Evolutionary conservation across 1,140 invertebrate species (phyloP).

Genomic region (Octopus bimaculoides): DNA sequence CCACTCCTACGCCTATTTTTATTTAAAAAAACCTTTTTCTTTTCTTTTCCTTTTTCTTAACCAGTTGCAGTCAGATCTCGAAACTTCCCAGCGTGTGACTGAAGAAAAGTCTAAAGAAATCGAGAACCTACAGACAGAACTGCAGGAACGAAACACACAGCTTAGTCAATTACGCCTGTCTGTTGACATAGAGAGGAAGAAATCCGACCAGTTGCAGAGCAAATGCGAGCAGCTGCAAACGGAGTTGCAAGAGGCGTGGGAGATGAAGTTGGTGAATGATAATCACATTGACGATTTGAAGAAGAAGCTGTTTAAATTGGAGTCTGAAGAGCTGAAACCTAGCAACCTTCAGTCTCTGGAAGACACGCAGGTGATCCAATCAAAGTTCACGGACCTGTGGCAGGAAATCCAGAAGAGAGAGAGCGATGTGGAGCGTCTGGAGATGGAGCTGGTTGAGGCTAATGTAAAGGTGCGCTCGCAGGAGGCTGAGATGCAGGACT

Average conservation of each 20-base stretch:
- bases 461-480: background rate
- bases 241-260: slow-evolving; percentile 11
- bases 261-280: slow-evolving; percentile 3
- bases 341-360: background rate
- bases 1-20: too few relatives aligned
- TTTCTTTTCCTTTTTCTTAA: too few relatives aligned
- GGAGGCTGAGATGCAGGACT: background rate
- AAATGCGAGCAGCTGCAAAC: slow-evolving; percentile 8
- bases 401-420: background rate
- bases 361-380: background rate
- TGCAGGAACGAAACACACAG: slow-evolving; percentile 9
- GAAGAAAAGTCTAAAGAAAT: slow-evolving; percentile 2
- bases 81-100: background rate
- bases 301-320: background rate
- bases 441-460: background rate
- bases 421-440: background rate
- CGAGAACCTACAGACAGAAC: background rate
- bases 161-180: background rate
- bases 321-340: background rate
- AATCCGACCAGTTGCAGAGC: background rate
- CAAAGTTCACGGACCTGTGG: slow-evolving; percentile 1
- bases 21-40: too few relatives aligned
- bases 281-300: background rate
- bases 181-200: background rate
- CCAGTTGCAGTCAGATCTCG: background rate